These are phyloP conservation scores for Lipotes vexillifer DNA, from an alignment of 2,113 vertebrate genomes.

Conservation along the genomic window DNA sequence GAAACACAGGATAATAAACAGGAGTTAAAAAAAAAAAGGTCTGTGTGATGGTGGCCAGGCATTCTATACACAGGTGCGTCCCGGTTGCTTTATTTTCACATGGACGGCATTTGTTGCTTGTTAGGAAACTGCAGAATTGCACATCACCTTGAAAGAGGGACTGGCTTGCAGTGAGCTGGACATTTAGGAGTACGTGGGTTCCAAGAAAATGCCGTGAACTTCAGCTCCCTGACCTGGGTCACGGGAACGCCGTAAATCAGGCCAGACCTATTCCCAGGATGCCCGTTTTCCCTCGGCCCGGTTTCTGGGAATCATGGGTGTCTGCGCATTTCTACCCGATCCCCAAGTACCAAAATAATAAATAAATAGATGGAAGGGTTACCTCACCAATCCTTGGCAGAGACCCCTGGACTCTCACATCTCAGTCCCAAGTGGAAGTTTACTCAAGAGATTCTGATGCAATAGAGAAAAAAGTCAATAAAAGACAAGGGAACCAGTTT, in stretches of 20 bases:
- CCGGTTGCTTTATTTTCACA: accelerated
- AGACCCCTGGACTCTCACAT: neutral
- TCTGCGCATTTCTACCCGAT: neutral
- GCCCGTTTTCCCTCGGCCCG: neutral
- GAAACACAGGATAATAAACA: neutral
- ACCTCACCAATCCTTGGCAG: neutral
- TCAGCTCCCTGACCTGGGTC: neutral
- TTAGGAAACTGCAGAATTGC: neutral
- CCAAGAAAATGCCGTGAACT: neutral
- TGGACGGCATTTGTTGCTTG: accelerated
- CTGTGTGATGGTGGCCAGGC: accelerated
- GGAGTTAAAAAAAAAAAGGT: neutral
- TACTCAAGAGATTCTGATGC: slow-evolving; percentile 3
- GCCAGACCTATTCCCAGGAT: neutral
- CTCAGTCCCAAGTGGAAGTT: neutral
- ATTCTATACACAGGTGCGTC: accelerated
- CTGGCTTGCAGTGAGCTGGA: neutral
- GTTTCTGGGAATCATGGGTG: neutral
- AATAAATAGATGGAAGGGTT: neutral
- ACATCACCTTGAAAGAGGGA: neutral
- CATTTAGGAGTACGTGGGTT: accelerated
- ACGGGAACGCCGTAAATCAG: accelerated
- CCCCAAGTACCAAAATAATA: neutral
- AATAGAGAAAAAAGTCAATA: neutral
- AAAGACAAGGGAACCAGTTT: neutral